Base-by-base conservation (phyloP, 2,113 vertebrate species). In the Thomomys bottae region DNA sequence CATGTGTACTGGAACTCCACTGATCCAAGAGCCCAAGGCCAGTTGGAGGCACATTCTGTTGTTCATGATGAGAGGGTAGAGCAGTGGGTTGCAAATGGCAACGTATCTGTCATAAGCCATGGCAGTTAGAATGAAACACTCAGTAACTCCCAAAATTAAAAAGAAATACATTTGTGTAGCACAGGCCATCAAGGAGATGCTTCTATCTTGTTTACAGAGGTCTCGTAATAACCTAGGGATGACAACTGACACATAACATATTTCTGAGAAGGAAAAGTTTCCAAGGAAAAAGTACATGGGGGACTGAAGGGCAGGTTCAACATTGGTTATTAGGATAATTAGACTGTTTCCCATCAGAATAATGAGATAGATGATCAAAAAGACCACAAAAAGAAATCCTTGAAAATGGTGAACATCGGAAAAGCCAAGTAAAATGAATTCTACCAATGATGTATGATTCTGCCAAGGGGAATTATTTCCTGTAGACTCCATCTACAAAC, bases 181-280 rank as follows among this genome's bases (percentile, higher is more conserved):
- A 84, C 95, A 97, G 0, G 57, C 79, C 6, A 57, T n/a, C 70
- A 96, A 66, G 18, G 93, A 95, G 75, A 96, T 92, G 1, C 5
- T 73, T 73, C 84, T 92, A 0, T n/a, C 86, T 84, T 84, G 63
- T 84, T 42, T 89, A 26, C 45, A 78, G 28, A 96, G 87, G 76
- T 94, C 91, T 88, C 18, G n/a, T 81, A 96, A 54, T 70, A 96
- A 88, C 59, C 89, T 96, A 36, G 95, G 96, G 1, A 91, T 15
- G 54, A 76, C 95, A 23, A 94, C 84, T 5, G 92, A 93, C 2
- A 82, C 89, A 24, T 93, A 95, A 66, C 93, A 94, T 32, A 96
- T 95, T 93, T 96, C 95, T 15, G 94, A 82, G 20, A 66, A 96
- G 21, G 96, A 96, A 87, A 96, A 95, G n/a, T 97, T 96, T 12